Conservation (phyloP, 2,113 vertebrate genomes). For the Tupaia tana region DNA sequence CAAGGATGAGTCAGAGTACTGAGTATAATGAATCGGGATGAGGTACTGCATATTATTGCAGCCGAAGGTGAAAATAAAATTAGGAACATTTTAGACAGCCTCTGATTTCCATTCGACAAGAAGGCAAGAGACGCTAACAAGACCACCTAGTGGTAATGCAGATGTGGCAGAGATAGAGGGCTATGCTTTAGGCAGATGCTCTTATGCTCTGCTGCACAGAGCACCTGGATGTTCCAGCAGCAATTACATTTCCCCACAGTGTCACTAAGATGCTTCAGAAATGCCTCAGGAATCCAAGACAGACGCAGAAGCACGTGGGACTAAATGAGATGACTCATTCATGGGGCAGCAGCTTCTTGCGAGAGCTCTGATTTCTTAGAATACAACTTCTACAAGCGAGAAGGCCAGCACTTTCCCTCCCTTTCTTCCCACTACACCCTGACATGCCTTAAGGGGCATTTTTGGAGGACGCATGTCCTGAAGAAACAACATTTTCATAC, state of each 20-base stretch:
- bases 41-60: background rate
- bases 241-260: background rate
- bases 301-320: background rate
- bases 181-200: background rate
- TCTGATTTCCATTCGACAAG: background rate
- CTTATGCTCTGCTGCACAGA: background rate
- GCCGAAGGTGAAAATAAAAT: background rate
- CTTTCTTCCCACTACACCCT: background rate
- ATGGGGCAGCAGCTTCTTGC: accelerated
- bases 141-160: background rate
- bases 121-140: background rate
- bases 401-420: background rate
- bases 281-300: background rate
- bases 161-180: background rate
- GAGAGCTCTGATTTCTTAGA: background rate
- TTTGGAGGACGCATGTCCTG: background rate
- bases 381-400: background rate
- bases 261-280: background rate
- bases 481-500: background rate
- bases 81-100: background rate
- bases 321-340: no score
- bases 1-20: background rate
- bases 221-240: accelerated
- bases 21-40: background rate
- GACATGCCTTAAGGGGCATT: background rate